Base-by-base conservation (phyloP, 2,113 vertebrate species). In the Nansenia antarctica region DNA sequence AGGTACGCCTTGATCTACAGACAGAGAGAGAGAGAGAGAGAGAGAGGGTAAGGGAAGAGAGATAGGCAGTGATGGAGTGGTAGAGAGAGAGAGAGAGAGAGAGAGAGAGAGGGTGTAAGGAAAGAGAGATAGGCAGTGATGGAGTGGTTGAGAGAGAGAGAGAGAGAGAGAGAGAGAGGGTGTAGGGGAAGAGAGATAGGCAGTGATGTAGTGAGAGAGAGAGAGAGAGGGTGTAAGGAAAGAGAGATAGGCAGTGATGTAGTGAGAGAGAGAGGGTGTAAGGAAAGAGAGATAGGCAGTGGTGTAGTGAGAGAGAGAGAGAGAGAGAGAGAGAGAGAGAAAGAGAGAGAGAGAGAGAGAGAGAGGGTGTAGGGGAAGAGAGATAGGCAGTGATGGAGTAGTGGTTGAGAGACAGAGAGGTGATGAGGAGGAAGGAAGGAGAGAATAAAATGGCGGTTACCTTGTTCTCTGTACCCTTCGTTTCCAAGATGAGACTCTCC, bases 401-500 rank as follows among this genome's bases (percentile, higher is more conserved):
- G n/a, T n/a, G n/a, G n/a, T n/a, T n/a, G 15, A 2, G 15, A 26
- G 35, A 30, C n/a, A 55, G 34, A 2, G 14, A 20, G 11, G 30
- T 39, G 8, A n/a, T 30, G 5, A 32, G 22, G 27, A 22, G 15
- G n/a, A 20, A 4, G 20, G 6, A 67, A 20, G 12, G 20, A n/a
- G n/a, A n/a, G n/a, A n/a, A n/a, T 12, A n/a, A n/a, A n/a, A n/a
- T n/a, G 61, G 35, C 24, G 26, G 32, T 20, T 5, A 15, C 98
- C 94, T 98, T 99, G 80, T 87, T 96, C 79, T 98, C 96, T 71
- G 95, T 90, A 67, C 72, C 96, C 81, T 95, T 96, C 68, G 92
- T 94, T 64, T 97, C 96, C 85, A 97, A 91, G 80, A 99, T 96
- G 70, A 99, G 92, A 77, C 89, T 84, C 75, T 99, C 98, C 1